Evolutionary conservation across 2,888 invertebrate species (phyloP), one percentile per base, ranked within the genome.

Genomic region (Leptopilina myrica): DNA sequence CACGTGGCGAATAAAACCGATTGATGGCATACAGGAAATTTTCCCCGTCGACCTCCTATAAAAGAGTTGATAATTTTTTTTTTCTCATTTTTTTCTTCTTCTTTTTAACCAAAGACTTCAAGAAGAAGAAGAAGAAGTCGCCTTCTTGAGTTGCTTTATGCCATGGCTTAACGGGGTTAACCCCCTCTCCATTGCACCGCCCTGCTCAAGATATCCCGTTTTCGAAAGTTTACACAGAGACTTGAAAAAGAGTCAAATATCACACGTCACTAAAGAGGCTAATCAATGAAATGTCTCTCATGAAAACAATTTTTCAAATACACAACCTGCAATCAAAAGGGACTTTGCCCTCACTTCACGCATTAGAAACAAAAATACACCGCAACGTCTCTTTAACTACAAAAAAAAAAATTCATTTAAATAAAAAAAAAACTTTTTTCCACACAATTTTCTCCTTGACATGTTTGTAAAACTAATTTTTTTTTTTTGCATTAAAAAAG

Each of bases 1-100:
- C 81, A 81, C 80, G 77, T 77, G 77, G 79, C 76, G 75, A 64
- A 80, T 53, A n/a, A 67, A 20, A 73, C 8, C 73, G 40, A 49
- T 64, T 75, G 79, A 78, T 69, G 59, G 79, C 76, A 77, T 76
- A 77, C 77, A 78, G 79, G 11, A 62, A 26, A n/a, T 65, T 43
- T 73, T 26, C 15, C 73, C 73, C 9, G 40, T 56, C 40, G 56
- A 73, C 53, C 73, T 73, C 73, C 33, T n/a, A 20, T n/a, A 20
- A 53, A 73, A 33, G 56, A 73, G 15, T n/a, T 56, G 73, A 73
- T 56, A 53, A 56, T 56, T 73, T 73, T 73, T 73, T 73, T 62
- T 62, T 2, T 15, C 20, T 1, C 20, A 33, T 33, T 4, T 33
- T 33, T 33, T 33, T 2, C 0, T 33, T n/a, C n/a, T 33, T 33